Conservation (phyloP, 2,113 vertebrate species). For the Panthera uncia region DNA sequence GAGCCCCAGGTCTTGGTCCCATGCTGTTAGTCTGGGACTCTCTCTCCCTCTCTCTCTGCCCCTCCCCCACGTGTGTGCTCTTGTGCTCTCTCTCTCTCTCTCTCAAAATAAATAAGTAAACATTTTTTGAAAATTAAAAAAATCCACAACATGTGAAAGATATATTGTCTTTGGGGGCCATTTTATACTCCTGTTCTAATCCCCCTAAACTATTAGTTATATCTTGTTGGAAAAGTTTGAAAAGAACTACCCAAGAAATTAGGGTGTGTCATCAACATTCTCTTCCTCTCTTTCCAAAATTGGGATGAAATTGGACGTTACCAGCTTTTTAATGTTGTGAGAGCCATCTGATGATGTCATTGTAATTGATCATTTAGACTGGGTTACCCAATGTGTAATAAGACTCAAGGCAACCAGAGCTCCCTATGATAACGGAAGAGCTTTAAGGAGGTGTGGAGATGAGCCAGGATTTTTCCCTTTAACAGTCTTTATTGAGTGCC, state of each 20-base stretch:
- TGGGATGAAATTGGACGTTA: not conserved
- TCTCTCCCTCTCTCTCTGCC: too few species aligned
- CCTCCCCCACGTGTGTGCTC: too few species aligned
- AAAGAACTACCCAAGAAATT: conserved; percentile 34
- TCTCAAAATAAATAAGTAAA: too few species aligned
- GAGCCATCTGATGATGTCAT: not conserved
- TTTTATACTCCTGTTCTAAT: not conserved
- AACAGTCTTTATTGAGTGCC: not conserved
- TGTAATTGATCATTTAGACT: not conserved
- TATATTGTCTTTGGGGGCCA: not conserved
- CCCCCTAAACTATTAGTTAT: not conserved
- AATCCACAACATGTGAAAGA: not conserved
- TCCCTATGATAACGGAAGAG: not conserved
- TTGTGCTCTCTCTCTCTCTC: too few species aligned
- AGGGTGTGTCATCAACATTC: not conserved
- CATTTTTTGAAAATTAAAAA: too few species aligned
- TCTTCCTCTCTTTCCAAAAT: conserved; percentile 24
- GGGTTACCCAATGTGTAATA: not conserved
- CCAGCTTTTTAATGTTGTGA: conserved; percentile 21
- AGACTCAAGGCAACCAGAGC: not conserved
- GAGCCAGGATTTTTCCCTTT: not conserved
- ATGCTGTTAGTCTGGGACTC: too few species aligned
- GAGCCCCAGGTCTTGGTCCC: too few species aligned
- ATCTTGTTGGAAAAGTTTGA: conserved; percentile 23
- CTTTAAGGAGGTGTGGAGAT: not conserved